phyloP scores from a whole-genome alignment of 2,113 vertebrate genomes.

The Oryzias celebensis region DNA sequence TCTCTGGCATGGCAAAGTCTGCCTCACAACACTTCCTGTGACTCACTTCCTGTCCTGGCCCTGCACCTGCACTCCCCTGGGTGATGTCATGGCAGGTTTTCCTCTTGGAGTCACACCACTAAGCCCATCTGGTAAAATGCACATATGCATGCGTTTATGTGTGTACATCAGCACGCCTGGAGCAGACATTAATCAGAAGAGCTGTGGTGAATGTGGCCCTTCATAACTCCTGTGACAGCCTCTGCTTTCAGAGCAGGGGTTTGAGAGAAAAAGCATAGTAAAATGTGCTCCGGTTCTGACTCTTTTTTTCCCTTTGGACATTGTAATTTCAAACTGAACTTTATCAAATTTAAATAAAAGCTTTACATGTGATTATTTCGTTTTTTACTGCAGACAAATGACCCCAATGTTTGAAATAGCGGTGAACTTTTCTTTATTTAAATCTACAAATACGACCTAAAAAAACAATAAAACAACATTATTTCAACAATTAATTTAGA shows the following conservation, averaged over 20 bases:
- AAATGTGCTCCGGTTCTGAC: no score
- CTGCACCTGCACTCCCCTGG: constrained; percentile 74
- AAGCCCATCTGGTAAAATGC: constrained; percentile 54
- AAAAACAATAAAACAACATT: no score
- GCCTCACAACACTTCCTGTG: constrained; percentile 77
- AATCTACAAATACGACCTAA: no score
- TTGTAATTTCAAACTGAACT: no score
- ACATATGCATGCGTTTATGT: constrained; percentile 35
- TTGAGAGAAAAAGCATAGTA: constrained; percentile 26
- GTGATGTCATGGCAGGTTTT: constrained; percentile 82
- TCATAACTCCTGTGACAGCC: constrained; percentile 55
- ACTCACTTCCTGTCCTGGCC: constrained; percentile 80
- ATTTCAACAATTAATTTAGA: no score
- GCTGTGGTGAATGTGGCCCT: constrained; percentile 53
- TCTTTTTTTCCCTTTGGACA: no score
- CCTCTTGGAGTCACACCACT: constrained; percentile 55
- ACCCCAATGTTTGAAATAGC: no score
- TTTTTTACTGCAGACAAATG: no score
- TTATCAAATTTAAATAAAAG: no score
- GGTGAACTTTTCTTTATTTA: no score
- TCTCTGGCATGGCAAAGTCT: constrained; percentile 68
- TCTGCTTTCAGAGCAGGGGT: constrained; percentile 35
- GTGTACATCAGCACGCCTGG: constrained; percentile 57
- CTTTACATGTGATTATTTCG: no score
- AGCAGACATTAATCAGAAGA: constrained; percentile 51